Evolutionary conservation across 2,113 vertebrate genomes (phyloP), one percentile per base, ranked within the genome.

Genomic region (Rhynchomys soricoides): DNA sequence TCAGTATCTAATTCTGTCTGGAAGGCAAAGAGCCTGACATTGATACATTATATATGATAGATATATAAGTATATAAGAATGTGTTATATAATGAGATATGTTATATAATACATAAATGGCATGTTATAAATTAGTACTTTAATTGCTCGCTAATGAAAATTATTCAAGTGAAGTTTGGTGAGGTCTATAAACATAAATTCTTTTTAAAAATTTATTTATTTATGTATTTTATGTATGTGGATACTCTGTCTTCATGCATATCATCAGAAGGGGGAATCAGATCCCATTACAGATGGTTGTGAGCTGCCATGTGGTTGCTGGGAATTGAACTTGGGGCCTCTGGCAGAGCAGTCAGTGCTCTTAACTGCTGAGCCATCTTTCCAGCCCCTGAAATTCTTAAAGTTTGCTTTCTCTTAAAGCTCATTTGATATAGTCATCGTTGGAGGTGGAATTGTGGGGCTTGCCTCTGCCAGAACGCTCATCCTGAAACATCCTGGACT

Each of bases 371-470:
- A 68, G 5, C 66, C 66, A 34, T 68, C 66, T 68, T 31, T 68
- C 29, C 31, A 68, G 64, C 29, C 29, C 68, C 34, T 17, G 22
- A 40, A 37, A 52, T 96, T 91, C 59, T 68, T 96, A 93, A 96
- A 89, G 37, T 26, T 92, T 59, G 68, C 55, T 94, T 97, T 97
- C 88, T 97, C 62, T 97, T 94, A 64, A 90, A 98, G 97, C 75
- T 97, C 95, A 24, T 98, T 98, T 97, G 97, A 98, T 70, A 10
- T 99, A 95, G 99, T 98, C 7, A 92, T 99, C 66, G 98, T 99
- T 10, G 99, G 99, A 0, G 99, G 97, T 0, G 99, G 99, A 5
- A 99, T 99, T 94, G 99, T 99, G 98, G 99, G 99, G 1, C 97
- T 99, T 97, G 99, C 99, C 2, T 98, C 99, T 0, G 99, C 99